Evolutionary conservation across 2,888 invertebrate genomes (phyloP), one percentile per base, ranked within the genome.

Genomic region (Lydus trimaculatus): DNA sequence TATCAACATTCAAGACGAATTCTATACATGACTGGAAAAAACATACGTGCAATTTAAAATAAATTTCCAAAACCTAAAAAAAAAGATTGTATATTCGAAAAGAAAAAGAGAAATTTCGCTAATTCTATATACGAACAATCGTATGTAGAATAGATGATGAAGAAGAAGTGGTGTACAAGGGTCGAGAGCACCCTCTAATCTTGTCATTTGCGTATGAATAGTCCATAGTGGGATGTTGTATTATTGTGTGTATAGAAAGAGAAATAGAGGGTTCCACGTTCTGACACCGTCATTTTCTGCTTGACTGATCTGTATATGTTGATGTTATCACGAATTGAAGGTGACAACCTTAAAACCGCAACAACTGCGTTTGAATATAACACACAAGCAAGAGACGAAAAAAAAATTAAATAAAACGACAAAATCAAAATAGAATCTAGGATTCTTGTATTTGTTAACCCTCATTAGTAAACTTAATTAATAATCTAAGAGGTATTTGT

Each of bases 261-360:
- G 52, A 25, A 25, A 52, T 25, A 52, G 23, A 52, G 79, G 82
- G 80, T 77, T 81, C 79, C 81, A 81, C 81, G 77, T 77, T 83
- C 83, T 84, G 84, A 85, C 85, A 85, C 83, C 84, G 84, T 84
- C 83, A 85, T 85, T 85, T 85, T 84, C 84, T 81, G 81, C 83
- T 79, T 83, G 84, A 84, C 81, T 83, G 85, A 84, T 84, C 84
- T 81, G 82, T 79, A 52, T 61, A 36, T 67, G 58, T 71, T 74
- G 77, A 74, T 74, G 76, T 76, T 76, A 75, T 77, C 78, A 73
- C 76, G 78, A 52, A 52, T 52, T 77, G 79, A 76, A 73, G 78
- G 76, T 76, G 78, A 77, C 81, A 79, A 80, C 80, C 80, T 52
- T 52, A 52, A 25, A 25, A 52, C 52, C 52, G 73, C 77, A 76